phyloP scores from a whole-genome alignment of 2,113 vertebrate species.

The Zosterops japonicus region DNA sequence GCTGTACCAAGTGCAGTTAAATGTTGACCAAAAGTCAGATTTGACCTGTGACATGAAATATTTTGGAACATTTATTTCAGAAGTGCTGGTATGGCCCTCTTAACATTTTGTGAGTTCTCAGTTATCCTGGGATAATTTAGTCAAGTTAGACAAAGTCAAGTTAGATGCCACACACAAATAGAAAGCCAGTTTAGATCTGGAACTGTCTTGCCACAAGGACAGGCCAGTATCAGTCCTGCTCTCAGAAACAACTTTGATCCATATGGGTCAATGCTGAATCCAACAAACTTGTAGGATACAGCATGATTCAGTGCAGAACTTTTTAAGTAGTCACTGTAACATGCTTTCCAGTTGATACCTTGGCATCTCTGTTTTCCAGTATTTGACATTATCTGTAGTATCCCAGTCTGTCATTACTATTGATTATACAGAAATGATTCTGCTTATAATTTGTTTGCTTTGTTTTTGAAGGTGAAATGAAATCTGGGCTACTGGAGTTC shows the following conservation, averaged over 20 bases:
- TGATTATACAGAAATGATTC: neutral
- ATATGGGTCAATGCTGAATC: neutral
- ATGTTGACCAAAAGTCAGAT: neutral
- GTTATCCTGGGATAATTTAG: neutral
- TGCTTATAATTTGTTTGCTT: neutral
- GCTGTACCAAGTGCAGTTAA: neutral
- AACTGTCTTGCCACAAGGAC: neutral
- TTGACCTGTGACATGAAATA: neutral
- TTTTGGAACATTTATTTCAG: neutral
- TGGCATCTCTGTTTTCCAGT: neutral
- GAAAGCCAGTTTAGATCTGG: neutral
- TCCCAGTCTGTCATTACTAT: neutral
- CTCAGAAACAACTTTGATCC: neutral
- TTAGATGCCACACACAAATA: neutral
- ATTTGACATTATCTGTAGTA: neutral
- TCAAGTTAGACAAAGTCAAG: neutral
- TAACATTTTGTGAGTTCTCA: neutral
- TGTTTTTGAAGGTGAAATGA: constrained; percentile 76
- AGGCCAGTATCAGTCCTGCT: neutral
- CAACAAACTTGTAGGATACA: neutral
- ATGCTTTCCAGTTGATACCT: neutral
- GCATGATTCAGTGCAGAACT: neutral
- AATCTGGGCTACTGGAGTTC: constrained; percentile 85
- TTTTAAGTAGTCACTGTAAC: neutral
- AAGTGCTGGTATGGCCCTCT: neutral